Percentiles rank a stretch among this genome's conserved stretches.
Evolutionary conservation across 2,888 invertebrate genomes (phyloP).

Genomic region (Drosophila pseudotalamancana): DNA sequence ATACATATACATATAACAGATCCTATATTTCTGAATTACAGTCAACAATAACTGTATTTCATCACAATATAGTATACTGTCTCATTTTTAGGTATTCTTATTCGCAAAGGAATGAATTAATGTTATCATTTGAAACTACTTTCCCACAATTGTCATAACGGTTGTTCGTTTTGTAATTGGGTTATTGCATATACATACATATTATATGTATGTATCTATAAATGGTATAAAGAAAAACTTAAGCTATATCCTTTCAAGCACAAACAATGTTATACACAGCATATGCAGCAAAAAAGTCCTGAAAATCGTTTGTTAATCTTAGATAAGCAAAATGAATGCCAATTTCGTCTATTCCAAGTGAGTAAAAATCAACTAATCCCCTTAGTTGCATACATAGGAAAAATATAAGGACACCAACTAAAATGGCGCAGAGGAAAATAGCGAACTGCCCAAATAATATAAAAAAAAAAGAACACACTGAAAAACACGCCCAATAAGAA

Average conservation of each 20-base stretch:
- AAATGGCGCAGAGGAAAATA: constrained; percentile 48
- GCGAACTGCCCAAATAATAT: not conserved
- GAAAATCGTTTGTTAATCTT: not conserved
- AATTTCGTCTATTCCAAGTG: not conserved
- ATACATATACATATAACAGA: no score
- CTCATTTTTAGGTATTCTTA: no score
- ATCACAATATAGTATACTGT: no score
- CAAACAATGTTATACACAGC: not conserved
- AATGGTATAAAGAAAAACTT: not conserved
- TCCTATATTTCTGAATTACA: no score
- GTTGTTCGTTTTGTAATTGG: no score
- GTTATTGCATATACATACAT: constrained; percentile 40
- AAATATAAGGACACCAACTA: constrained; percentile 42
- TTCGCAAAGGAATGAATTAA: no score
- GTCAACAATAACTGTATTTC: no score
- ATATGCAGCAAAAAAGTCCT: not conserved
- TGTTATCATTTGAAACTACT: no score
- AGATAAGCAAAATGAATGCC: not conserved
- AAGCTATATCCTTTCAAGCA: not conserved
- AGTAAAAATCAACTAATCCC: constrained; percentile 13
- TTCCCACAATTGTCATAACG: no score
- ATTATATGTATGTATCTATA: constrained; percentile 25
- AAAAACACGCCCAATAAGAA: constrained; percentile 49
- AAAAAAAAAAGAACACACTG: constrained; percentile 17
- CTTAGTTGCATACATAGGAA: constrained; percentile 26